A percentile compares a stretch with the other conserved stretches of the same genome.
These are phyloP conservation scores for Astreopora myriophthalma DNA, from an alignment of 64 coral and sea anemone species.

Conservation along the genomic window DNA sequence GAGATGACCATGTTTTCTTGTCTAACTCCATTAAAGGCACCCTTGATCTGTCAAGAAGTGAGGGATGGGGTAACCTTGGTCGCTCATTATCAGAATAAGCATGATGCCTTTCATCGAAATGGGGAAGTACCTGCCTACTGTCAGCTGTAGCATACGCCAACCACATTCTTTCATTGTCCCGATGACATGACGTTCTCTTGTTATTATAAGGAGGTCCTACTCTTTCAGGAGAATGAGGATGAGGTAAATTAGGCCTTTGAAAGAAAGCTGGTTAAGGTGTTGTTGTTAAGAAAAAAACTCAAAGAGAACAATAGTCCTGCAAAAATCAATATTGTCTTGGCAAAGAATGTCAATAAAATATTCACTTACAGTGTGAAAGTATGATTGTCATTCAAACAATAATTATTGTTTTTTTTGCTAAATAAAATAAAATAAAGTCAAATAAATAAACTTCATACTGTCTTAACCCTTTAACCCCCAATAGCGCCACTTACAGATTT, in stretches of 20 bases:
- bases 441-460: no score
- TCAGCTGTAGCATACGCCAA: neutral
- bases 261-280: neutral
- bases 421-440: no score
- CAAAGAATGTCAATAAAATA: no score
- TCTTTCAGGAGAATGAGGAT: neutral
- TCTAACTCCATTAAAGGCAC: neutral
- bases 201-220: neutral
- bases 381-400: no score
- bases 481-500: no score
- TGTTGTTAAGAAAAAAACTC: neutral
- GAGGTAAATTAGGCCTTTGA: slow-evolving; percentile 21
- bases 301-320: neutral
- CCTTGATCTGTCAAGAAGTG: neutral
- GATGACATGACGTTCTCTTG: neutral
- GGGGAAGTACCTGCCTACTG: neutral
- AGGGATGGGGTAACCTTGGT: neutral
- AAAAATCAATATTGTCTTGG: neutral
- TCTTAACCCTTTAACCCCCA: no score
- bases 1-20: neutral
- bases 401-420: no score
- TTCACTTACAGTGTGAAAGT: no score
- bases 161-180: neutral
- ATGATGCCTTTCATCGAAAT: slow-evolving; percentile 2
- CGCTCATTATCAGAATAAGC: neutral